Base-by-base conservation (phyloP, 2,113 vertebrate species). In the Callocephalon fimbriatum region DNA sequence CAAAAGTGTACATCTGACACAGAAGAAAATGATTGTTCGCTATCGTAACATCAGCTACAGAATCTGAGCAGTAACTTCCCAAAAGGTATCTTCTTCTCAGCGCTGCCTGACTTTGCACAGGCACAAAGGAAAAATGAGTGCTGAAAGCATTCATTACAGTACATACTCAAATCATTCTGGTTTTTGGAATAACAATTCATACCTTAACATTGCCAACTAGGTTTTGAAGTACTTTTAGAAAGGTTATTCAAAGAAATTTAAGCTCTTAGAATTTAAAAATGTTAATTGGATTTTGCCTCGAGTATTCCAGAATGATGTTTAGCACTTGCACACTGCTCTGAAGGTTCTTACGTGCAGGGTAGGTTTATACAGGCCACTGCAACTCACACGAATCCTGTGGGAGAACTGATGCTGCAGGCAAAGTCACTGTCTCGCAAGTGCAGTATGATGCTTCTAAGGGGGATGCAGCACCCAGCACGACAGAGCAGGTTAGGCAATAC, bases 321-420 rank as follows among this genome's bases (percentile, higher is more conserved):
- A 15, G 31, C 15, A 17, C 26, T 22, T 12, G 27, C 79, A 65
- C 68, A 5, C 54, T 32, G 32, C 67, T 83, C 53, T 3, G 22
- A n/a, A 32, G 32, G 19, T 15, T n/a, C 32, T 12, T 10, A 35
- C 44, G 19, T 1, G 3, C 15, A n/a, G 50, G 26, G 5, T 6
- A 23, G 38, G 32, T 16, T 44, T 16, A 21, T 9, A 45, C 23
- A 68, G 19, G 26, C 21, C n/a, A 51, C 20, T 0, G 15, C 23
- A 21, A 15, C 45, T 8, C 0, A 7, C 37, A 63, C 18, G 8
- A 40, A 26, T 10, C 48, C 10, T 38, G 38, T 1, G 2, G 35
- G 15, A 63, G 27, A 78, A 27, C 3, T 8, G 35, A 22, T 11
- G 14, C 0, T 26, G 47, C 47, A 68, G 54, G 59, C 48, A 4